phyloP scores from a whole-genome alignment of 2,113 vertebrate genomes.

The Burhinus bistriatus region DNA sequence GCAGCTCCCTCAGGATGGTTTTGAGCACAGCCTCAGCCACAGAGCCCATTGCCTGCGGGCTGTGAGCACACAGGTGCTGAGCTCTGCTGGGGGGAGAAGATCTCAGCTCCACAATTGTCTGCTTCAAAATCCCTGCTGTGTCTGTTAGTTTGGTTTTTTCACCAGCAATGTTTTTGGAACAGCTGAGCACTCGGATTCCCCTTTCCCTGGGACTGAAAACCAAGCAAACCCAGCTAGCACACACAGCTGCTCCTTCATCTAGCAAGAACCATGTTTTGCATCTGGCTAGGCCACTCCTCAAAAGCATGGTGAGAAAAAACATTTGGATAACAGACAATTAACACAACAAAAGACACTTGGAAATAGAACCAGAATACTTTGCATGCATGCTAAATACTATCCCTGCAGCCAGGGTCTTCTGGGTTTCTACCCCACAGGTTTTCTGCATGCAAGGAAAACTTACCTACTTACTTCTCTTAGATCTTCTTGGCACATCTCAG shows the following conservation, averaged over 20 bases:
- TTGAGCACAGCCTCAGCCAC: neutral
- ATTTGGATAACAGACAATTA: neutral
- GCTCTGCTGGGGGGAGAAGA: neutral
- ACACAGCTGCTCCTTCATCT: conserved; percentile 26
- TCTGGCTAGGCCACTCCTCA: neutral
- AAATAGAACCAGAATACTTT: neutral
- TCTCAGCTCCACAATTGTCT: neutral
- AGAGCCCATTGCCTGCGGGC: neutral
- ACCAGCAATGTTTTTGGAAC: neutral
- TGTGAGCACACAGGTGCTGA: neutral
- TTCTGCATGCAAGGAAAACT: neutral
- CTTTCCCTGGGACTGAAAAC: neutral
- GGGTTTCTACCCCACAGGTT: neutral
- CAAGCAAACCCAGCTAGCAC: neutral
- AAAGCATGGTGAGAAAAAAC: neutral
- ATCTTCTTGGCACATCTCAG: neutral
- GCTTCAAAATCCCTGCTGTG: neutral
- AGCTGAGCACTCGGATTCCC: neutral
- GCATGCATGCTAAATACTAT: neutral
- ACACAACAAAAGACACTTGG: neutral
- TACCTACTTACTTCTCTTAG: neutral
- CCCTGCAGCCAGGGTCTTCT: neutral
- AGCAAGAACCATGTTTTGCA: neutral
- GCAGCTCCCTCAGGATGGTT: neutral
- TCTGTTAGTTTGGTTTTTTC: neutral